Percentiles rank a stretch among this genome's conserved stretches.
phyloP scores from a whole-genome alignment of 2,888 invertebrate genomes.

The Erynnis tages region DNA sequence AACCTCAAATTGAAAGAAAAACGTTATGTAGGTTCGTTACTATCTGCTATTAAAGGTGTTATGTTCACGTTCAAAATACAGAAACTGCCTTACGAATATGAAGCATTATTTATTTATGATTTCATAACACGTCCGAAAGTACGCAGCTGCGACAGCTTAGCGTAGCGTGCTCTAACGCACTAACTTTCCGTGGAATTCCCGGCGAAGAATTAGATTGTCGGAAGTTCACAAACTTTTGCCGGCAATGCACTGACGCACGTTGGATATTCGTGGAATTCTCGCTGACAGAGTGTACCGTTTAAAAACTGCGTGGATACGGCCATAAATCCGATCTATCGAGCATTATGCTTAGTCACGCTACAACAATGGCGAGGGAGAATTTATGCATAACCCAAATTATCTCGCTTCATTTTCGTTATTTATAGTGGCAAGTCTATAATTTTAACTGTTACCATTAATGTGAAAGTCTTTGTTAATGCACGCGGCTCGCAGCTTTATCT shows the following conservation, averaged over 20 bases:
- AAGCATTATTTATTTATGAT: neutral
- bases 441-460: no score
- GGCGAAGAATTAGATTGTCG: neutral
- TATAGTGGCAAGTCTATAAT: no score
- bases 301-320: neutral
- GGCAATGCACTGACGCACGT: neutral
- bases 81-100: neutral
- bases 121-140: no score
- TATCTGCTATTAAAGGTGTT: no score
- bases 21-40: no score
- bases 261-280: slow-evolving; percentile 9
- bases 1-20: no score
- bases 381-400: slow-evolving; percentile 11
- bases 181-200: neutral
- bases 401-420: neutral
- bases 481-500: no score
- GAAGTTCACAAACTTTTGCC: neutral
- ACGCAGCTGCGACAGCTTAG: slow-evolving; percentile 1
- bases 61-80: neutral
- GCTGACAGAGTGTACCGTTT: neutral
- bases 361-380: slow-evolving; percentile 14
- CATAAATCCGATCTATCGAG: slow-evolving; percentile 5
- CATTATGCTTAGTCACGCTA: slow-evolving; percentile 25
- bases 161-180: slow-evolving; percentile 1
- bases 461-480: no score